Conservation (phyloP, 2,888 invertebrate species). For the Drosophila mulleri region DNA sequence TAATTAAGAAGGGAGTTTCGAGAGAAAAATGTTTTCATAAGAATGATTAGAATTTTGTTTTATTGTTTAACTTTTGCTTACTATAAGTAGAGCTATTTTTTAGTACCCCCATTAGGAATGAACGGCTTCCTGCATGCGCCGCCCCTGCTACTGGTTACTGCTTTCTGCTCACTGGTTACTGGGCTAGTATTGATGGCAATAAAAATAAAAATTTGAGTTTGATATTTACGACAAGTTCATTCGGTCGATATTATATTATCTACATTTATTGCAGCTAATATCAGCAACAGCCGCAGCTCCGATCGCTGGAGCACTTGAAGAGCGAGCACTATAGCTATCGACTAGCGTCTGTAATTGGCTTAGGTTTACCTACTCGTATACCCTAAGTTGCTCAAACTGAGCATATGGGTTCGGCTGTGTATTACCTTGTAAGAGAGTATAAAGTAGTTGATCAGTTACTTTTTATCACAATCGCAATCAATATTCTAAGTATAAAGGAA, state of each 20-base stretch:
- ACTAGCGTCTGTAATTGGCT: slow-evolving; percentile 29
- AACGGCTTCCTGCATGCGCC: slow-evolving; percentile 20
- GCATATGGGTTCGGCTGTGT: neutral
- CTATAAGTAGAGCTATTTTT: slow-evolving; percentile 1
- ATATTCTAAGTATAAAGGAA: no score
- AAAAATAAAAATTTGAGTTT: slow-evolving; percentile 61
- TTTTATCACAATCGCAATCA: no score
- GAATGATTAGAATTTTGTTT: no score
- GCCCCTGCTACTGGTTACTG: slow-evolving; percentile 24
- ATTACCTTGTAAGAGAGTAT: no score
- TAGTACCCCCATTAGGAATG: neutral
- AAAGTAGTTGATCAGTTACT: no score
- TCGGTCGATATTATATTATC: slow-evolving; percentile 75
- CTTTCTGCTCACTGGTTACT: slow-evolving; percentile 11
- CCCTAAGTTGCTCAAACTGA: neutral
- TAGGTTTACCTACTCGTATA: neutral
- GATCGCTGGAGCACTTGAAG: slow-evolving; percentile 62
- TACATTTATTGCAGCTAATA: slow-evolving; percentile 68
- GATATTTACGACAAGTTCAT: slow-evolving; percentile 76
- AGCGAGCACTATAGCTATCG: slow-evolving; percentile 18
- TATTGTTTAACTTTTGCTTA: neutral
- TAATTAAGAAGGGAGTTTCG: no score
- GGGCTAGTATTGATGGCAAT: slow-evolving; percentile 27
- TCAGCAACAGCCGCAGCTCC: slow-evolving; percentile 41
- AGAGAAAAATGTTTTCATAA: no score